Base-by-base conservation (phyloP, 2,888 invertebrate species). In the Apocheima hispidaria region DNA sequence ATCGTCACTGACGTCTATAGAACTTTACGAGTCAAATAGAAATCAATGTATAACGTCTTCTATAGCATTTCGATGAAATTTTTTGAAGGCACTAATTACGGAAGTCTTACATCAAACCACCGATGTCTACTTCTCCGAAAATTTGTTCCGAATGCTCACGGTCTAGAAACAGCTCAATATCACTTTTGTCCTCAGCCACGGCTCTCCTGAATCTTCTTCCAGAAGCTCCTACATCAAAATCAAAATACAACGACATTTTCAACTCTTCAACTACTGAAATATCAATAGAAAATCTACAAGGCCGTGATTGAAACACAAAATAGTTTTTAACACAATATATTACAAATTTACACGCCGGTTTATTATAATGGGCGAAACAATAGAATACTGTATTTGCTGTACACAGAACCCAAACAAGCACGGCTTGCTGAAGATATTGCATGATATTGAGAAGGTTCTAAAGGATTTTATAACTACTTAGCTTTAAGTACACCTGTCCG, bases 191-290 rank as follows among this genome's bases (percentile, higher is more conserved):
- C 3, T 77, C 78, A n/a, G 89, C 85, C 0, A 92, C 82, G 0
- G 92, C 92, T 40, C 84, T 79, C 69, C 92, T 79, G 50, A 92
- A 86, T 51, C 86, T 78, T 56, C 86, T 81, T 0, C 86, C 84
- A 52, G 65, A 69, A 0, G 81, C 60, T 1, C 83, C 83, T 1
- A 89, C 82, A 23, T 86, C 73, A 59, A 86, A 90, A 71, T 92
- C 86, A 60, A 90, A 90, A 74, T 83, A 92, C 78, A 92, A 89
- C 20, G 92, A 92, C 92, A 92, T 92, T 60, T 50, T 68, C 33
- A 38, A 18, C 14, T 16, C 16, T 12, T 12, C 9, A 33, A 14
- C 16, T 21, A 5, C 4, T 26, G 12, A 33, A 5, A 9, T 30
- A 14, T 18, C 40, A 36, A 40, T 5, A 48, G 0, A 21, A 58